Evolutionary conservation across 2,797 vertebrate species (phyloP), one percentile per base, ranked within the genome.

Genomic region (Cryptoprocta ferox): DNA sequence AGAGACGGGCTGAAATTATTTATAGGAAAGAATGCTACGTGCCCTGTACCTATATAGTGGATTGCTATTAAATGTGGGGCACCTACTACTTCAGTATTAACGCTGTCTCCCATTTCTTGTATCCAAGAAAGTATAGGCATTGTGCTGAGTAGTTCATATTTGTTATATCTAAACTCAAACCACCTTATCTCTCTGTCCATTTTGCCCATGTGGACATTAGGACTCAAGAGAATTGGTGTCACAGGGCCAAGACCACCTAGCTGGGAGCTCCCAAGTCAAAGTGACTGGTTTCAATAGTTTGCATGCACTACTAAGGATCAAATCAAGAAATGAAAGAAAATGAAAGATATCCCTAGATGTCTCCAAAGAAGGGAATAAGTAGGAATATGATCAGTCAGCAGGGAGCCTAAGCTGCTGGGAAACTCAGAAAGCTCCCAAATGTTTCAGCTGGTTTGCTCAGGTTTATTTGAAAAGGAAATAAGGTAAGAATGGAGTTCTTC

Each of bases 391-490:
- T 81, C 73, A 85, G 19, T 2, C 73, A 84, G 9, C 24, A 45
- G 26, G 50, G 39, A 94, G 48, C 26, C 53, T 35, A 56, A 28
- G 35, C 48, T 71, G 13, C 11, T 42, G 37, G 59, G n/a, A 71
- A 82, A 68, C 39, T 81, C 78, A 85, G 56, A 88, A 80, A 85
- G 15, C 28, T 79, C 26, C 39, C 84, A 66, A 5, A 8, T 83
- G 28, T 56, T 82, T 91, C 14, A 37, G n/a, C 70, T 95, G 45
- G 6, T 85, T 87, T 86, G 3, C 37, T 92, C 18, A 82, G 28
- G 56, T 86, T 86, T 89, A 68, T 87, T 94, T 92, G 84, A 66
- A 96, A 91, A 81, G 28, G 32, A 91, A 86, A 68, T 76, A 59
- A 89, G n/a, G 59, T 56, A 68, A 65, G 73, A 84, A 79, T 4